phyloP scores from a whole-genome alignment of 1,140 invertebrate genomes.

The Bombus waltoni region DNA sequence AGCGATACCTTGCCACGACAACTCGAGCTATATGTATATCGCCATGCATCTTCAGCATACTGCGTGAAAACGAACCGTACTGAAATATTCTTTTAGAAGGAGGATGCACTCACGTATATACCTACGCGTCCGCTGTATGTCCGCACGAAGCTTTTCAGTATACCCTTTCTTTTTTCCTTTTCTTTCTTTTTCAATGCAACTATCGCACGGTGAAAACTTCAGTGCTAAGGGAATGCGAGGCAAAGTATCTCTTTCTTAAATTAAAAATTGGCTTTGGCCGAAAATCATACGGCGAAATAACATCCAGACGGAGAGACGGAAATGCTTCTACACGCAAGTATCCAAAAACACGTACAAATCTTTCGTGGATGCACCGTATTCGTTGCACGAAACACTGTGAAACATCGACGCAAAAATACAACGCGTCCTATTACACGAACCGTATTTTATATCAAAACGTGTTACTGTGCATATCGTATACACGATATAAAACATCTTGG shows the following conservation, averaged over 20 bases:
- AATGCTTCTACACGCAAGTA: background rate
- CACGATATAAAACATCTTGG: no score
- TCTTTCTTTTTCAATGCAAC: background rate
- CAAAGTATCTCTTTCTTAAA: background rate
- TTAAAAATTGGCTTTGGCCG: background rate
- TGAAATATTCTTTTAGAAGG: slow-evolving; percentile 21
- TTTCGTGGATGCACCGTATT: no score
- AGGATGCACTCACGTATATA: background rate
- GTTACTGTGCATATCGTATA: no score
- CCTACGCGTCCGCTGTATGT: background rate
- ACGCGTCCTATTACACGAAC: no score
- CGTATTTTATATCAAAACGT: no score
- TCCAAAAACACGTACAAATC: no score
- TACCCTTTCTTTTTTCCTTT: no score
- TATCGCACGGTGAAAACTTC: background rate
- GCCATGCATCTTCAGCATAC: slow-evolving; percentile 56
- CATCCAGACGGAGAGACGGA: no score
- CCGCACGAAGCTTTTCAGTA: background rate
- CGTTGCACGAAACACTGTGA: no score
- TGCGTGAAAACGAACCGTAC: slow-evolving; percentile 8
- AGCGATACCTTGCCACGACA: slow-evolving; percentile 60
- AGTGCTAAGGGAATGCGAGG: background rate
- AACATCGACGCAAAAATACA: no score
- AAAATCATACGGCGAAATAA: no score
- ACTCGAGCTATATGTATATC: slow-evolving; percentile 62